Evolutionary conservation across 2,113 vertebrate genomes (phyloP), one percentile per base, ranked within the genome.

Genomic region (Nothobranchius furzeri): DNA sequence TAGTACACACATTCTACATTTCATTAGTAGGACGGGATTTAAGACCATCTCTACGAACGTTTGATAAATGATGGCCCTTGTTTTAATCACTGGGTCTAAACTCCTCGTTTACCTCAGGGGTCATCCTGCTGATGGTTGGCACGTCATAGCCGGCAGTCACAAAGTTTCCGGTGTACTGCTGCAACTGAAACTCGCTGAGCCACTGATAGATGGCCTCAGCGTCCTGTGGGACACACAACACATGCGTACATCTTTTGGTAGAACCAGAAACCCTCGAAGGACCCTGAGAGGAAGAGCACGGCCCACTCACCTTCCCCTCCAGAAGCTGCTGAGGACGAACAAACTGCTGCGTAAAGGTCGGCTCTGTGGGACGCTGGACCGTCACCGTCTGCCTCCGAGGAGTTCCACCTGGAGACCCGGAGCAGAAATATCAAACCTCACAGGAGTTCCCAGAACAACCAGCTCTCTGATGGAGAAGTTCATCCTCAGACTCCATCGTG

Each of bases 51-150:
- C 20, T 20, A 20, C 20, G 20, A 20, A 20, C 20, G 20, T 20
- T 20, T 20, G 20, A 20, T 20, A 20, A 20, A 20, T 20, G 20
- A 20, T 1, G 20, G 20, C 20, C 20, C 20, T 4, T 30, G 30
- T 30, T 30, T 30, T 30, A 30, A 30, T 30, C 30, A 30, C 30
- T 30, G 30, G 30, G 4, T 30, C 30, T 30, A 30, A 30, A 30
- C 30, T 30, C 10, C 2, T 45, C 43, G 9, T 0, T 64, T 17
- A 99, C 97, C 96, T 99, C 97, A 0, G 97, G 97, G 0, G 97
- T 99, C 96, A 99, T 98, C 55, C 97, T 92, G 87, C 96, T 99
- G 89, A 99, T 97, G 45, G 97, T 98, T 1, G 95, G 96, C n/a
- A 99, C 96, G 0, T 99, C 97, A 0, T 99, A 99, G 40, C 97